phyloP scores from a whole-genome alignment of 1,140 invertebrate species.

The Pinna nobilis region DNA sequence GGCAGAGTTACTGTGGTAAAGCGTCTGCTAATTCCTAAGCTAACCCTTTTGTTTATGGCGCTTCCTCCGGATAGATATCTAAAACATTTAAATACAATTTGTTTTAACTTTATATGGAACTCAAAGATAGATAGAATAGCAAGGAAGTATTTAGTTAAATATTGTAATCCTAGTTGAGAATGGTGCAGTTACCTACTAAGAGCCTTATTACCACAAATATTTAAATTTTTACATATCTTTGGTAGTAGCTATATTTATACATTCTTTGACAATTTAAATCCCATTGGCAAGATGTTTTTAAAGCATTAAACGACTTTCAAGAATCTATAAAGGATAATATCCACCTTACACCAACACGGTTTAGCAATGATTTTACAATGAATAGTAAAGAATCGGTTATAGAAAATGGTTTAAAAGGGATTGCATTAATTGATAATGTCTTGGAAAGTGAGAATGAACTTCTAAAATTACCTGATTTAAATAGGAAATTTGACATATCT shows the following conservation, averaged over 20 bases:
- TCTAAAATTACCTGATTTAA: too few species aligned
- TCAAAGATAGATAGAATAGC: background rate
- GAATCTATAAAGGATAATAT: background rate
- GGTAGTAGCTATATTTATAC: too few species aligned
- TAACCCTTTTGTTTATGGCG: background rate
- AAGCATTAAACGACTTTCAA: background rate
- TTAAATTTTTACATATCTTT: background rate
- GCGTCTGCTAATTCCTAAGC: background rate
- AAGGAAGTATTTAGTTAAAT: background rate
- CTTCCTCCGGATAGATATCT: background rate
- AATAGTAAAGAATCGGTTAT: too few species aligned
- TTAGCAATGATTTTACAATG: background rate
- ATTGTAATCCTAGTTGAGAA: background rate
- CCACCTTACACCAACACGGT: background rate
- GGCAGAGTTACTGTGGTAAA: slow-evolving; percentile 6
- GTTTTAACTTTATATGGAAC: slow-evolving; percentile 1
- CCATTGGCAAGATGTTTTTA: background rate
- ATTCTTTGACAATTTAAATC: too few species aligned
- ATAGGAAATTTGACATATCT: too few species aligned
- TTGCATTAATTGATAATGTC: too few species aligned
- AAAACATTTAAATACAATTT: background rate
- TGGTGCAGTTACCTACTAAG: too few species aligned
- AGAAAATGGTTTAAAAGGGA: too few species aligned
- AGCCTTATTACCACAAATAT: background rate
- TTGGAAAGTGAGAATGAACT: too few species aligned